Evolutionary conservation across 2,113 vertebrate genomes (phyloP).

Genomic region (Taxidea taxus): DNA sequence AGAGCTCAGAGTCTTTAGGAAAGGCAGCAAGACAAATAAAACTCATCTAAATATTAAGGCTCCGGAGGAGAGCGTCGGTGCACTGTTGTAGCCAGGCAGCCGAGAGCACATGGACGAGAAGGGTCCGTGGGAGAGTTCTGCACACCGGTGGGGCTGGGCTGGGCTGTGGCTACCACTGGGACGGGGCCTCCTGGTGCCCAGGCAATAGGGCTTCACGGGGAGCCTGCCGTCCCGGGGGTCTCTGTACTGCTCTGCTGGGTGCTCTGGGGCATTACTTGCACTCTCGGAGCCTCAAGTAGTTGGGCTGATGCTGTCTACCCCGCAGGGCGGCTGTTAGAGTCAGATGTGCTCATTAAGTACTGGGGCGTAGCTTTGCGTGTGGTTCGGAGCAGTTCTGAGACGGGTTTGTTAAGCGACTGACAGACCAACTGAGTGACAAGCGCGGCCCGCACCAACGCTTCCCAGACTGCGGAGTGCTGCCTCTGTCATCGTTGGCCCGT

Average conservation of each 20-base stretch:
- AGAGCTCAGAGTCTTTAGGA: constrained; percentile 75
- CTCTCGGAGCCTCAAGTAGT: not conserved
- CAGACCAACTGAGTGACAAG: not conserved
- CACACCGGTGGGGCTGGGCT: not conserved
- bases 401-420: not conserved
- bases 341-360: not conserved
- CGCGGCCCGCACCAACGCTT: not conserved
- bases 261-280: not conserved
- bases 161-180: rapidly evolving
- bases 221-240: not conserved
- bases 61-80: constrained; percentile 45
- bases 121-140: not conserved
- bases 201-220: rapidly evolving
- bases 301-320: not conserved
- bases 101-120: not conserved
- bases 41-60: constrained; percentile 72
- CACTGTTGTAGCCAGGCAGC: not conserved
- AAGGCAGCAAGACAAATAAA: constrained; percentile 78
- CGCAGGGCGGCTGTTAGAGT: not conserved
- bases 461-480: no score
- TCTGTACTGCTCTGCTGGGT: not conserved
- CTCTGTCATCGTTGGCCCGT: rapidly evolving
- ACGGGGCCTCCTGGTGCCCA: not conserved
- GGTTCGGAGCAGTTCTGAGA: not conserved
- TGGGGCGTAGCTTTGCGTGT: not conserved